Base-by-base conservation (phyloP, 2,888 invertebrate genomes). In the Ormyrus pomaceus region DNA sequence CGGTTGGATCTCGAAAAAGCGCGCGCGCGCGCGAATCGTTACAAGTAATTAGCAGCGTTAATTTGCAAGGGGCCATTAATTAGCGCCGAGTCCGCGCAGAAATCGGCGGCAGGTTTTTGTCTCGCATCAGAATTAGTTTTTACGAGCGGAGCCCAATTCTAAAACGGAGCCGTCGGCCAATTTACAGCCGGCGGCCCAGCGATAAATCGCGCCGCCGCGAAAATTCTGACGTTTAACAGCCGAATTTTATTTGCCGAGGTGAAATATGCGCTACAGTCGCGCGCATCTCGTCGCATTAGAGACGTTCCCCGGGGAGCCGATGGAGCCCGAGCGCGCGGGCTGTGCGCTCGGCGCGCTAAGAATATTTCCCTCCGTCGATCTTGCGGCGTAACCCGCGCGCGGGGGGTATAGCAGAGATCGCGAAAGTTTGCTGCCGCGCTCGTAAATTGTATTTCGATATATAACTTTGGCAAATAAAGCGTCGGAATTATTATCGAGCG, bases 391-490 rank as follows among this genome's bases (percentile, higher is more conserved):
- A 19, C 19, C 19, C 19, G 19, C 19, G 19, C 1, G 19, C 2
- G 1, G 19, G n/a, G n/a, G n/a, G n/a, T n/a, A n/a, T n/a, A 1
- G 19, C 7, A 50, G 10, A 11, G n/a, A 5, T 55, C 45, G 50
- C 19, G 13, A n/a, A 8, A 53, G 61, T 46, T 68, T 45, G 9
- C 45, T 56, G 66, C 59, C 59, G 68, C 19, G 13, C 13, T 70
- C 64, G 65, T 79, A 79, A 79, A 79, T 79, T 45, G 75, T n/a
- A 48, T 48, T 34, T 48, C 72, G 69, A 79, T 64, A 79, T 64
- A 19, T 19, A 59, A 64, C 8, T 62, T 58, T 46, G 73, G 34
- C 62, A 74, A 66, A 62, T 59, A 64, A 56, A 51, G 56, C 19
- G 48, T 71, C 51, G 6, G 70, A 70, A 73, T 79, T 56, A 72